Conservation (phyloP, 1,140 invertebrate species). For the Akabosia matsudoensis region DNA sequence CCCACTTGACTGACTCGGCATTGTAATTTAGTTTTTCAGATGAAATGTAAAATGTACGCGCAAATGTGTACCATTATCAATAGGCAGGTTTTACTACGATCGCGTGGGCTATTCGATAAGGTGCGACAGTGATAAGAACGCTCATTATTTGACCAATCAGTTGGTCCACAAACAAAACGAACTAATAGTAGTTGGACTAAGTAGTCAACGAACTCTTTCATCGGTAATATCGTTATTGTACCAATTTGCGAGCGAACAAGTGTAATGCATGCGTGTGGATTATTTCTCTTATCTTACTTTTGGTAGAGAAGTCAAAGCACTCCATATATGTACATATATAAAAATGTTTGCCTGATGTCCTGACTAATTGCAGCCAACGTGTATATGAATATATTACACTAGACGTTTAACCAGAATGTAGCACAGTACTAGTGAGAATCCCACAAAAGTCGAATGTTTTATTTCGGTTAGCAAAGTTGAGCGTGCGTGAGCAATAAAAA, state of each 20-base stretch:
- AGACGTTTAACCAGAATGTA: too few species aligned
- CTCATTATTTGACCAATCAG: conserved; percentile 15
- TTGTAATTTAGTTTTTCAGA: not conserved
- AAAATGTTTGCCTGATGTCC: too few species aligned
- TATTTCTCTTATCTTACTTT: not conserved
- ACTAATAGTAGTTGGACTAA: too few species aligned
- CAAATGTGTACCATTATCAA: not conserved
- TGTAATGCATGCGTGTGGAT: not conserved
- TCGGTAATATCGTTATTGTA: too few species aligned
- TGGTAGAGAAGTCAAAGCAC: not conserved
- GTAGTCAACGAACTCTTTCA: too few species aligned
- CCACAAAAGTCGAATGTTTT: not conserved
- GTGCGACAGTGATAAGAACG: conserved; percentile 8
- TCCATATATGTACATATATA: too few species aligned
- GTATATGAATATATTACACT: too few species aligned
- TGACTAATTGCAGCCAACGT: too few species aligned
- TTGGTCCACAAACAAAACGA: not conserved
- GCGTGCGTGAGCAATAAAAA: not conserved
- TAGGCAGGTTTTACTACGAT: too few species aligned
- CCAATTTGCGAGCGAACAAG: too few species aligned
- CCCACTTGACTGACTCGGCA: not conserved
- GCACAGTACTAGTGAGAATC: too few species aligned
- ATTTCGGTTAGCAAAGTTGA: not conserved
- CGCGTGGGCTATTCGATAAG: not conserved
- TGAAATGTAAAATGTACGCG: not conserved